Conservation (phyloP, 2,888 invertebrate species). For the Campoplex nolae region DNA sequence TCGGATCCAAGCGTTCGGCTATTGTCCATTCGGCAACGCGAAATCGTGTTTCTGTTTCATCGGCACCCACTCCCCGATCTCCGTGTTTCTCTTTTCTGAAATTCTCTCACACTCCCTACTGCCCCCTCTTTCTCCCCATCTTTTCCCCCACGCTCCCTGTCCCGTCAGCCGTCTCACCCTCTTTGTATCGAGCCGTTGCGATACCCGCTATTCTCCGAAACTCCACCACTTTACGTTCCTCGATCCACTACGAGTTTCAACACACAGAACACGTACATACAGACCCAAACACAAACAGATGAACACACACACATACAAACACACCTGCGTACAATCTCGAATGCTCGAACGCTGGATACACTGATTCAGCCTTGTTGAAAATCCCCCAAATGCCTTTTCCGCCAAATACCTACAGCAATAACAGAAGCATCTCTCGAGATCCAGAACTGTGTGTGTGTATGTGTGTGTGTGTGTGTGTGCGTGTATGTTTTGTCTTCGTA, state of each 20-base stretch:
- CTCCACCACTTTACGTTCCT: conserved; percentile 35
- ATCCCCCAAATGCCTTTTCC: conserved; percentile 58
- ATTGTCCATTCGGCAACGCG: conserved; percentile 66
- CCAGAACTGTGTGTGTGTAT: background rate
- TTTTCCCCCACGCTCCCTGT: background rate
- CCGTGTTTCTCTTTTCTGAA: conserved; percentile 37
- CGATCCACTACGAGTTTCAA: conserved; percentile 12
- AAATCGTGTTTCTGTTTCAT: conserved; percentile 60
- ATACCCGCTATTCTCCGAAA: conserved; percentile 44
- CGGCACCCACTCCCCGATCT: conserved; percentile 28
- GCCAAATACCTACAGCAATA: conserved; percentile 50
- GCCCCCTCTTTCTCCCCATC: background rate
- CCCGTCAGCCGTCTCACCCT: background rate
- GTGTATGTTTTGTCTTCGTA: background rate
- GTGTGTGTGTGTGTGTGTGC: background rate
- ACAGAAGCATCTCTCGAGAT: conserved; percentile 40
- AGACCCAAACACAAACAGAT: background rate
- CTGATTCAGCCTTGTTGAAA: conserved; percentile 33
- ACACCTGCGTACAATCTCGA: background rate
- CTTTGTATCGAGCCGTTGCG: conserved; percentile 29
- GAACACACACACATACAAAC: background rate
- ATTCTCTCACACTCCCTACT: background rate
- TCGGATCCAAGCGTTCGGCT: conserved; percentile 39
- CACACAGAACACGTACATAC: background rate
- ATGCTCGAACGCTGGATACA: conserved; percentile 1